Conservation (phyloP, 2,797 vertebrate species). For the Margarornis squamiger region DNA sequence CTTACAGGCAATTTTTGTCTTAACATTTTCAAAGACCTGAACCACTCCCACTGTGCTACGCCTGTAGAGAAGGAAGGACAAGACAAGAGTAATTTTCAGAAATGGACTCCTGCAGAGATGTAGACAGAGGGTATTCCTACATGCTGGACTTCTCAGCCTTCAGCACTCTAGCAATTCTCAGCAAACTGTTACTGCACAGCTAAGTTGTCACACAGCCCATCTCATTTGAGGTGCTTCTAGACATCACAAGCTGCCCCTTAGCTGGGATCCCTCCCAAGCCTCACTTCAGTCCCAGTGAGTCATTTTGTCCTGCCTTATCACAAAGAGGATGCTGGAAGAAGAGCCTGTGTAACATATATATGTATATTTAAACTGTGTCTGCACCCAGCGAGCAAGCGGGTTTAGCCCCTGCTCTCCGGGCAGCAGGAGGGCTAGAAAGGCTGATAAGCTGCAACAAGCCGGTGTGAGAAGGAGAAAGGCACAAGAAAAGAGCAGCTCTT, state of each 20-base stretch:
- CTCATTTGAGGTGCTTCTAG: not conserved
- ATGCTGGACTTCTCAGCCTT: not conserved
- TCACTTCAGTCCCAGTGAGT: not conserved
- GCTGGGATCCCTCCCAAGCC: not conserved
- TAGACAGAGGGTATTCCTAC: not conserved
- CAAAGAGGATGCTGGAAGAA: conserved; percentile 32
- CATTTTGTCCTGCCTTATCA: not conserved
- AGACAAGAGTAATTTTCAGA: not conserved
- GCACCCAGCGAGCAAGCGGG: conserved; percentile 27
- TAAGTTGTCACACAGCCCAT: not conserved
- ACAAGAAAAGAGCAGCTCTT: conserved; percentile 76
- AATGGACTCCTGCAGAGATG: not conserved
- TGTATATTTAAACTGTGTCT: conserved; percentile 20
- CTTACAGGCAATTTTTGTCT: not conserved
- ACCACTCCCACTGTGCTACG: not conserved
- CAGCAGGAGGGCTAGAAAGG: conserved; percentile 52
- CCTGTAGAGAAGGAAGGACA: not conserved
- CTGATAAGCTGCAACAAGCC: conserved; percentile 68
- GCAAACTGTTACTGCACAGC: not conserved
- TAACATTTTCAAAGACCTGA: not conserved
- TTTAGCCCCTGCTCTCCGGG: not conserved
- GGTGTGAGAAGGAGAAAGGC: conserved; percentile 73
- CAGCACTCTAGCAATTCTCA: not conserved
- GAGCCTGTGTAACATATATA: conserved; percentile 24
- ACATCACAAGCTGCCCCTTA: not conserved